Percentiles rank a stretch among this genome's conserved stretches.
These are phyloP conservation scores for Romanomermis culicivorax DNA, from an alignment of 2,888 invertebrate genomes.

Conservation along the genomic window DNA sequence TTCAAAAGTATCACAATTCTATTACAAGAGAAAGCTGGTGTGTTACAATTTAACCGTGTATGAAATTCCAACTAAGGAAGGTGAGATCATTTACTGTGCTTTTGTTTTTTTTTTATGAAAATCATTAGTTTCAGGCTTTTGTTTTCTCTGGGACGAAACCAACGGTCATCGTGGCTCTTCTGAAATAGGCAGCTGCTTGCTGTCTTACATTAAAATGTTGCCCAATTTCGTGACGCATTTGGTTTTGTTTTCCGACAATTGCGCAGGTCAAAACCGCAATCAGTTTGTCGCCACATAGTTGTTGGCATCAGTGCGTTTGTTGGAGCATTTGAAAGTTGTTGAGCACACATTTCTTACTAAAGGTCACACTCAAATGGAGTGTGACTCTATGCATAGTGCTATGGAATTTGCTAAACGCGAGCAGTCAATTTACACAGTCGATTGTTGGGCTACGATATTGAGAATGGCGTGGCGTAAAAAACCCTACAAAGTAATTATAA, in stretches of 20 bases:
- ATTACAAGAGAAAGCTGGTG: conserved; percentile 3
- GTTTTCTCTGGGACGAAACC: conserved; percentile 3
- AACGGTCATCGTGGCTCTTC: not conserved
- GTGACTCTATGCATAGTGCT: conserved; percentile 3
- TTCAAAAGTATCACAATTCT: not conserved
- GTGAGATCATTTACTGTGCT: too few relatives aligned
- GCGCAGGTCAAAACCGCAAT: conserved; percentile 5
- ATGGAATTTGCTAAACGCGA: not conserved
- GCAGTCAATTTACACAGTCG: not conserved
- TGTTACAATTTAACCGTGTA: conserved; percentile 4
- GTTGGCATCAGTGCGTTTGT: not conserved
- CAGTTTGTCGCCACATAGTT: conserved; percentile 7
- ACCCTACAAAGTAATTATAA: too few relatives aligned
- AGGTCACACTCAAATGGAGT: conserved; percentile 7
- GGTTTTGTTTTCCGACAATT: not conserved
- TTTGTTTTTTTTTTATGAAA: too few relatives aligned
- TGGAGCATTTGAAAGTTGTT: not conserved
- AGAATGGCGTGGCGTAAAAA: too few relatives aligned
- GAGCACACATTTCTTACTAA: not conserved
- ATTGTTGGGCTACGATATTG: not conserved
- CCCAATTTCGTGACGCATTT: not conserved
- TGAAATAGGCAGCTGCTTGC: conserved; percentile 3
- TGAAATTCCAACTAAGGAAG: too few relatives aligned
- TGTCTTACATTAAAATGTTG: not conserved
- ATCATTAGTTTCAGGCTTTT: not conserved